Base-by-base conservation (phyloP, 2,888 invertebrate species). In the Nowickia ferox region DNA sequence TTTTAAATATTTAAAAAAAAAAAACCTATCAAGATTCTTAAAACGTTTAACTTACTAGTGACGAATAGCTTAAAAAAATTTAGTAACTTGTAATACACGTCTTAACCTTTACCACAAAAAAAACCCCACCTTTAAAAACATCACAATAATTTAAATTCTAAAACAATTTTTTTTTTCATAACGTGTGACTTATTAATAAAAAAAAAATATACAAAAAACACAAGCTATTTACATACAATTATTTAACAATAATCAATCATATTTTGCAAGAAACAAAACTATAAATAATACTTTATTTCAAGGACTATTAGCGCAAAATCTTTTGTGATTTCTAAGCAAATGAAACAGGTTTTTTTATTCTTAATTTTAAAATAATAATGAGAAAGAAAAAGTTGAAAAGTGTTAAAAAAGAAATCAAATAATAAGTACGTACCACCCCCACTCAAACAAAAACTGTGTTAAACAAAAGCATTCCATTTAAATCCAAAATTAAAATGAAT, bases 351-450 rank as follows among this genome's bases (percentile, higher is more conserved):
- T 77, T 61, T n/a, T 0, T n/a, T 17, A 66, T 51, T 66, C 2
- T 17, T 48, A 22, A 19, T 22, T 11, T 19, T 38, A 71, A 55
- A 53, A 55, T 6, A 40, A 81, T 75, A 81, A 66, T 2, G 15
- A 8, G 8, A 30, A 11, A 38, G 15, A 51, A 9, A 65, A 61
- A 30, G 22, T 19, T 22, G 4, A 30, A 30, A 30, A 30, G 4
- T 65, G 4, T n/a, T 40, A 46, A 15, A 22, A 4, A 61, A 48
- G 15, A 38, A 11, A 2, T 15, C 38, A 15, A 46, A 11, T 11
- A 71, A 71, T 38, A 30, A 9, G 10, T 65, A 72, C 42, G 15
- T 44, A 51, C 57, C 83, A 83, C 77, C 77, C 82, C 51, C 83
- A 77, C 59, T 53, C 30, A n/a, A 19, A 46, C 9, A 78, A 19